Evolutionary conservation across 2,888 invertebrate genomes (phyloP), one percentile per base, ranked within the genome.

Genomic region (Blastobasis adustella): DNA sequence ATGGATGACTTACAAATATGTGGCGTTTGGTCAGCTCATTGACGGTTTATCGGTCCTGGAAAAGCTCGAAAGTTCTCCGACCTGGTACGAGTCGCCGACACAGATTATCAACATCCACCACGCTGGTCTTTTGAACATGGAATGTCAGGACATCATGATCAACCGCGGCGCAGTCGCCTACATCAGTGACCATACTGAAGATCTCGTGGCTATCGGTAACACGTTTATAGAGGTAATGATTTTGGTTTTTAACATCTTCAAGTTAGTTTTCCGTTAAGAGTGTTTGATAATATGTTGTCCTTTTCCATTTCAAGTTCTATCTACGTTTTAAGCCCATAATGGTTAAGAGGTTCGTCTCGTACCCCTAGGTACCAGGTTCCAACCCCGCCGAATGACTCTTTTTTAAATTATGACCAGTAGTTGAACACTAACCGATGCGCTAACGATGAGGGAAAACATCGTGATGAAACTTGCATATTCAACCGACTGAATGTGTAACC

Each of bases 1-100:
- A 4, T 94, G 94, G 94, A 93, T 94, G 93, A 90, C 91, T 60
- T 79, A 85, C 54, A 91, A 89, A 77, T 93, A 92, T 67, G 94
- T 94, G 5, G 94, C 93, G 2, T 94, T 95, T 69, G 94, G 93
- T 1, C 92, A 93, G 76, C 79, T 94, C 4, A 82, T 94, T 41
- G 92, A 92, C 60, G 94, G 94, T 2, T 91, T 90, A 52, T 76
- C 87, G 46, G 90, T 92, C 9, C 76, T 94, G 43, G 75, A 86
- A 52, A 77, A 76, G 58, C 91, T 94, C 43, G 93, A 94, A 76
- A 68, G 76, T n/a, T 82, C 91, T 5, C 82, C 90, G 0, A 92
- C 92, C 0, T 88, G 83, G 68, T 92, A 92, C 68, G 92, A 94
- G 70, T 76, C 90, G 8, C 94, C 94, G 0, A 67, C 54, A 7